Conservation (phyloP, 2,113 vertebrate genomes). For the Dryoscopus gambensis region DNA sequence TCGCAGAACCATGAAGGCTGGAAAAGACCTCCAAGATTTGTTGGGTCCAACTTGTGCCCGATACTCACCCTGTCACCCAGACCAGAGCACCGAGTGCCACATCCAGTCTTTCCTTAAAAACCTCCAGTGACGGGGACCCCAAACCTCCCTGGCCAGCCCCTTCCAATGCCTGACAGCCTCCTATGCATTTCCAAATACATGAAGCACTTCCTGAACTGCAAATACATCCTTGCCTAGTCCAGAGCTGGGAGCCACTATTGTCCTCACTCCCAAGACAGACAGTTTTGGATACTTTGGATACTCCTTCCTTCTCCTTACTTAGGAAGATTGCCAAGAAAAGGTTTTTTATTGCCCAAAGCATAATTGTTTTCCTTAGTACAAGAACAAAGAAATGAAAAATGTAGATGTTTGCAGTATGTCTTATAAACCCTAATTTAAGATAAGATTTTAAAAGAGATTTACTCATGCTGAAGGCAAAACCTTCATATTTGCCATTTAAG, state of each 20-base stretch:
- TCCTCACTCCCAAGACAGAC: not conserved
- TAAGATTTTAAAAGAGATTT: not conserved
- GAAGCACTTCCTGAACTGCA: not conserved
- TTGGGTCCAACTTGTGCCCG: rapidly evolving
- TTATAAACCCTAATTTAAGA: not conserved
- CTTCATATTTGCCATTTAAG: not conserved
- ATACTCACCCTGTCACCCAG: not conserved
- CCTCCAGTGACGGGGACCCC: not conserved
- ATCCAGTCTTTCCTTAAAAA: not conserved
- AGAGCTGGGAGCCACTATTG: not conserved
- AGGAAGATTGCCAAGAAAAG: not conserved
- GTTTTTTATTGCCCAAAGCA: not conserved
- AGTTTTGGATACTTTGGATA: not conserved
- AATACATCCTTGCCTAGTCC: not conserved
- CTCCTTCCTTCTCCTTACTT: not conserved
- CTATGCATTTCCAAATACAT: not conserved
- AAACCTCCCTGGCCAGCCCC: not conserved
- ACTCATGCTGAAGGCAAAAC: not conserved
- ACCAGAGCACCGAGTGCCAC: not conserved
- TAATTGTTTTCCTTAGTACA: not conserved
- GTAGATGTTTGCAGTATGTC: not conserved
- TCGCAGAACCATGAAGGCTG: not conserved
- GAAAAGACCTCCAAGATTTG: not conserved
- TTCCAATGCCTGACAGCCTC: not conserved
- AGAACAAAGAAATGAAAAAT: not conserved